Evolutionary conservation across 2,113 vertebrate genomes (phyloP).

Genomic region (Bubo scandiacus): DNA sequence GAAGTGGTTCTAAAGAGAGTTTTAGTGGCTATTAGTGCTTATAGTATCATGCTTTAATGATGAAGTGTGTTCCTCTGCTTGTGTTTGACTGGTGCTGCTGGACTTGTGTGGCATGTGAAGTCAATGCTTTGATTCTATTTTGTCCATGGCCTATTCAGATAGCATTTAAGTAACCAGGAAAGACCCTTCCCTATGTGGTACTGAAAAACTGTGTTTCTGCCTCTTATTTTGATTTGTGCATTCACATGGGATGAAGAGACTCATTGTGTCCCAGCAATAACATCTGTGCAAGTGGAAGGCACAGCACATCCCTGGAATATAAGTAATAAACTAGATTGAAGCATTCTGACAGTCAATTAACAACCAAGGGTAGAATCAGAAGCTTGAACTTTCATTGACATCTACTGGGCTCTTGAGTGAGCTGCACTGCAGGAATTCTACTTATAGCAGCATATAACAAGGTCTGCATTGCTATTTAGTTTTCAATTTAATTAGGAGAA

Average conservation of each 20-base stretch:
- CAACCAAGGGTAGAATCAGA: not conserved
- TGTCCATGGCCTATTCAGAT: not conserved
- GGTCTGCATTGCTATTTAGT: not conserved
- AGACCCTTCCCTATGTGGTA: not conserved
- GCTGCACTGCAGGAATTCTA: not conserved
- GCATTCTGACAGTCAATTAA: slow-evolving; percentile 14
- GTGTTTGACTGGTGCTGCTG: not conserved
- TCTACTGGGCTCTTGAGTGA: not conserved
- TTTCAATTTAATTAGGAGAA: not conserved
- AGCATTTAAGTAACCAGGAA: not conserved
- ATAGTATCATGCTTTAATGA: not conserved
- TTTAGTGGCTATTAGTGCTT: not conserved
- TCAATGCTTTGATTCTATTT: not conserved
- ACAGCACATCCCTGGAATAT: not conserved
- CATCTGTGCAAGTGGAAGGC: not conserved
- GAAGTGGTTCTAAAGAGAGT: not conserved
- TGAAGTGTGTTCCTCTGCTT: not conserved
- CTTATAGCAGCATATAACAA: not conserved
- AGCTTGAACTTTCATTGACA: slow-evolving; percentile 29
- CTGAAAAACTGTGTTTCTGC: not conserved
- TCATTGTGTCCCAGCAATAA: not conserved
- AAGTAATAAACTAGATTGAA: not conserved
- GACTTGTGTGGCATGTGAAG: not conserved
- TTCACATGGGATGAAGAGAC: not conserved
- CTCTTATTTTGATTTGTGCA: not conserved